Evolutionary conservation across 2,888 invertebrate genomes (phyloP), one percentile per base, ranked within the genome.

Genomic region (Drosophila rellima): DNA sequence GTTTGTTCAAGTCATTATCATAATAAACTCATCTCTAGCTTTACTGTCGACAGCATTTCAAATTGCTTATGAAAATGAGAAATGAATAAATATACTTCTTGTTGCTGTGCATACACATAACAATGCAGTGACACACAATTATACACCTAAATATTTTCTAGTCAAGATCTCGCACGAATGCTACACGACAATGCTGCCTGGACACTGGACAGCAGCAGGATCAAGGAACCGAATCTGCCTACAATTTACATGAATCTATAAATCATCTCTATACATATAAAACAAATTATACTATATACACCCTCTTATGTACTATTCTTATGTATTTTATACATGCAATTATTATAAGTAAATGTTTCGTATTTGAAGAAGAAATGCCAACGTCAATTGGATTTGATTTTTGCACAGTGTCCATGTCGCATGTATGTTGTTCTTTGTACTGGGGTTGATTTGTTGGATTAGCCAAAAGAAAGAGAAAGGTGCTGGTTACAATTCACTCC

Each of bases 301-400:
- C 60, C 56, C 44, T 65, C 78, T 86, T 76, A 85, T 86, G 86
- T 86, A 85, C 80, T 86, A 86, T 88, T 88, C 88, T 86, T 86
- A 86, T 85, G 87, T 86, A 88, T 85, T 85, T 86, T 85, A 83
- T 86, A 85, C 84, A 85, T 72, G 65, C 85, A 81, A 83, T 83
- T 88, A 88, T 62, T 69, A 74, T 88, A 88, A 86, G 87, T 82
- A 70, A 78, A 80, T 86, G 87, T 88, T 86, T 85, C 84, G 78
- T 80, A 85, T 73, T 81, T 75, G 75, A 71, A 67, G 57, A 68
- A n/a, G 51, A 69, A 63, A 56, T 64, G 63, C 55, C 76, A 55
- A 56, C 40, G 18, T 33, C 7, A 39, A 13, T 20, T 45, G 13
- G 13, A 20, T 42, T 42, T 23, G 11, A 17, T 31, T 11, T 23